Base-by-base conservation (phyloP, 2,113 vertebrate genomes). In the Calcarius ornatus region DNA sequence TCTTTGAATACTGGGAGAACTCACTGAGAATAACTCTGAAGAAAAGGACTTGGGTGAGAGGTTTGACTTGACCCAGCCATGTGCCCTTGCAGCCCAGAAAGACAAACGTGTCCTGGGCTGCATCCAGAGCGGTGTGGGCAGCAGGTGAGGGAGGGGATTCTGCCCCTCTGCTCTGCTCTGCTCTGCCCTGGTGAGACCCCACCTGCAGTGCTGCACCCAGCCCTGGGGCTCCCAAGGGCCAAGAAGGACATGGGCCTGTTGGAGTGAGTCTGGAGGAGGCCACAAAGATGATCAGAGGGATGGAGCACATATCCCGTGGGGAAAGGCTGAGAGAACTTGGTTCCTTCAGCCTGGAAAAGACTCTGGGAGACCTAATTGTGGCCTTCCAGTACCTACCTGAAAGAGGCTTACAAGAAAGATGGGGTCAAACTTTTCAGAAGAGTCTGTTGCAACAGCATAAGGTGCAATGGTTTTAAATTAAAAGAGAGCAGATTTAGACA, bases 91-190 rank as follows among this genome's bases (percentile, higher is more conserved):
- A 53, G 14, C 13, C 4, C n/a, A 54, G 54, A 54, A 7, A 47
- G 30, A 1, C 54, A 40, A 54, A 40, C 0, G 0, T 69, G 87
- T 0, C 30, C 63, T 47, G 61, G 47, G 78, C 63, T 89, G 63
- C n/a, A 40, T 9, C n/a, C 24, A 54, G 4, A 35, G 38, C 61
- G 5, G 1, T 0, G 1, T 13, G n/a, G 47, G 24, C 30, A 76
- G 54, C 35, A 82, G 54, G 45, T 0, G 20, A 61, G 47, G 30
- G 54, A 89, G 54, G 45, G 54, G 42, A 76, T 89, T 75, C 78
- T 61, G 53, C 4, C 11, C 25, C 54, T 76, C 61, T 75, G 45
- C 51, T 5, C 30, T 68, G n/a, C n/a, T n/a, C n/a, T 73, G 43
- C 59, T 12, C 28, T 75, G 45, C 51, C 5, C 30, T 68, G n/a